Base-by-base conservation (phyloP, 2,797 vertebrate species). In the Gastrophryne carolinensis region DNA sequence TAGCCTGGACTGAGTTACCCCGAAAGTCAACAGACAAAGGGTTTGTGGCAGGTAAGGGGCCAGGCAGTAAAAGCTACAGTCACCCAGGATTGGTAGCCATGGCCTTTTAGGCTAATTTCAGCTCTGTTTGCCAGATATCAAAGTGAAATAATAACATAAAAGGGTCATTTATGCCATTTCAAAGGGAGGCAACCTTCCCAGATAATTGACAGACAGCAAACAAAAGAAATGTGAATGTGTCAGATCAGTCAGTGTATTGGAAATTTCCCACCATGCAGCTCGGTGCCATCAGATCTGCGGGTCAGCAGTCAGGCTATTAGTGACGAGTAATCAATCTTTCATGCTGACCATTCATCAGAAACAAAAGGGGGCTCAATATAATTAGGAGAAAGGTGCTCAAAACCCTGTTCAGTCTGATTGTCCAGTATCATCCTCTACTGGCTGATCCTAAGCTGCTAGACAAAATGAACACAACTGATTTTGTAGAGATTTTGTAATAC, bases 341-440 rank as follows among this genome's bases (percentile, higher is more conserved):
- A 69, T 29, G 76, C 49, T 79, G 21, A 41, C 72, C 17, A 11
- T 19, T 17, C 17, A 54, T 8, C 11, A 24, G 26, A 26, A 63
- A 37, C 2, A 73, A 37, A 44, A 44, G 39, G 39, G 39, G 39
- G 39, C 15, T 44, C 39, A n/a, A 17, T 44, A n/a, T 17, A 17
- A 44, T n/a, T 44, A 44, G 15, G 17, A 4, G 1, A 8, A 44
- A 17, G 15, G 4, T 44, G 15, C 15, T 15, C 39, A 44, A 44
- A 44, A 44, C 15, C 2, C 15, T 44, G 17, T n/a, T n/a, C n/a
- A n/a, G n/a, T n/a, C n/a, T n/a, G n/a, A n/a, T n/a, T n/a, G n/a
- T n/a, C n/a, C n/a, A n/a, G n/a, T n/a, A n/a, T n/a, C n/a, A n/a
- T n/a, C n/a, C n/a, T n/a, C n/a, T n/a, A n/a, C n/a, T n/a, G n/a